Base-by-base conservation (phyloP, 2,888 invertebrate species). In the Parelbella ahira region DNA sequence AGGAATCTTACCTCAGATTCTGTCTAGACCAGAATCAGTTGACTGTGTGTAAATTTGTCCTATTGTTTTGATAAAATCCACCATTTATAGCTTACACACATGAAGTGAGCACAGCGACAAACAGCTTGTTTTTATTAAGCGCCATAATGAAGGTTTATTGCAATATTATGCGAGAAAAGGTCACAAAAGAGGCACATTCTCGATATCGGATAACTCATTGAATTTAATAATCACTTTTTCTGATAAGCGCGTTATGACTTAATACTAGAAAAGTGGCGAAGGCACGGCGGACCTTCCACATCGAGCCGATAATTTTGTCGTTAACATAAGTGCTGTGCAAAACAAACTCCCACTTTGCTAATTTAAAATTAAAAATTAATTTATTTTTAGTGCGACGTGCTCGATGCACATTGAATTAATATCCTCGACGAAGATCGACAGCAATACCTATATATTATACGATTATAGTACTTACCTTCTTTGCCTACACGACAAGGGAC, bases 131-230 rank as follows among this genome's bases (percentile, higher is more conserved):
- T 48, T 48, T 48, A 44, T 44, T 29, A 44, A 41, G 33, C 18
- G 37, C 45, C 33, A 38, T 47, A 46, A 47, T 37, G 30, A 48
- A 34, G 47, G 36, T 43, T 49, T 47, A 49, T 48, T 44, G 38
- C 37, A 27, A 36, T 49, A 49, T 51, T 49, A 47, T 51, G 47
- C 49, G 44, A 29, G 37, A 27, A 48, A 47, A 49, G 51, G 48
- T 49, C 49, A 48, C 47, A 34, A 44, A 18, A 36, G 37, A 29
- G 23, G 21, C 38, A 30, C 43, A 43, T 42, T 37, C 36, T 34
- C 38, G 27, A 37, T 39, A 45, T 45, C 45, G 28, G 8, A 36
- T 43, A 38, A 7, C 48, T 36, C 29, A 39, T 45, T 45, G 37
- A 37, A 43, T 48, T 48, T 45, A 45, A 48, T 39, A 43, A 33